Conservation (phyloP, 2,113 vertebrate genomes). For the Nanorana parkeri region DNA sequence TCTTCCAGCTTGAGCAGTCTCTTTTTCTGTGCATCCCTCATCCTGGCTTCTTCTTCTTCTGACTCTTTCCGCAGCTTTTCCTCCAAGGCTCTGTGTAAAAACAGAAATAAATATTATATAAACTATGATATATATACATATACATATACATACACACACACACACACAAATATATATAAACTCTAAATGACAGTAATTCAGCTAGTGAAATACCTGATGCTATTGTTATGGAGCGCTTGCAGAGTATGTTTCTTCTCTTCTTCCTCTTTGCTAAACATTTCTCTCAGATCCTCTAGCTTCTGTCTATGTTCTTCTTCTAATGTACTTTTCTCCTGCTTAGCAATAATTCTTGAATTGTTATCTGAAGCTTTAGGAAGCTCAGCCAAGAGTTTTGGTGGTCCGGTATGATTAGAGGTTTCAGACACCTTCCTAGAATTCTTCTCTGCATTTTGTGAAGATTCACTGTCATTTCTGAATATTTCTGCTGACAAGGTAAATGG, state of each 20-base stretch:
- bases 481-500: neutral
- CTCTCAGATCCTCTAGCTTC: slow-evolving; percentile 64
- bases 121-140: neutral
- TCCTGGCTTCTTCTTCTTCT: slow-evolving; percentile 70
- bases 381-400: neutral
- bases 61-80: slow-evolving; percentile 70
- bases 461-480: neutral
- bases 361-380: slow-evolving; percentile 41
- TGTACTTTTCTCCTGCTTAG: slow-evolving; percentile 58
- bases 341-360: slow-evolving; percentile 42
- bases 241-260: slow-evolving; percentile 72
- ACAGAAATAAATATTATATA: neutral
- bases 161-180: no score
- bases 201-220: slow-evolving; percentile 73
- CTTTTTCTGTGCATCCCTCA: slow-evolving; percentile 68
- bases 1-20: slow-evolving; percentile 70
- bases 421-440: neutral
- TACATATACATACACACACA: neutral
- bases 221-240: slow-evolving; percentile 73
- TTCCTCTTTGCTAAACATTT: slow-evolving; percentile 67
- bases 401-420: slow-evolving; percentile 6
- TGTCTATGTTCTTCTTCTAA: slow-evolving; percentile 61
- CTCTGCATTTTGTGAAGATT: neutral
- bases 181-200: neutral
- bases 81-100: slow-evolving; percentile 70